Evolutionary conservation across 2,797 vertebrate species (phyloP), one percentile per base, ranked within the genome.

Genomic region (Gymnopithys bicolor): DNA sequence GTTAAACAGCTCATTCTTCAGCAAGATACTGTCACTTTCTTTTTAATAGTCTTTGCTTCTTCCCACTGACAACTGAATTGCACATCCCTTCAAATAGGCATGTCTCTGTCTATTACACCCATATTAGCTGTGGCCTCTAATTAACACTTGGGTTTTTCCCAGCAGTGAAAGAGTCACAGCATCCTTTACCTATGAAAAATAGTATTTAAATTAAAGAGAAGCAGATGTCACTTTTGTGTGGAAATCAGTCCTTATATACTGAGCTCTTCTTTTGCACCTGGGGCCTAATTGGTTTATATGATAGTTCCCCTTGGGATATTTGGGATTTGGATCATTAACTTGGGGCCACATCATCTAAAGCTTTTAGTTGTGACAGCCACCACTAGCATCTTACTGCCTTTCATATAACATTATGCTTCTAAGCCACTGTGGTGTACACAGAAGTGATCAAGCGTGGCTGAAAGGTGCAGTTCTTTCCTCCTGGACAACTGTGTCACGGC

Each of bases 401-500:
- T 82, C 30, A 10, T 45, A 17, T 19, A 66, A 16, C 13, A 14
- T 53, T 52, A 37, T 35, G 43, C 56, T 87, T 79, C 49, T 51
- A 22, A 76, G 55, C 24, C 1, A 0, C 56, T 48, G 21, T 2
- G 2, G 53, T 14, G 5, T 45, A 19, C 19, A 33, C 39, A 41
- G 51, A 82, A 39, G 43, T 48, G 63, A 23, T 68, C 78, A 84
- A 73, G 67, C 63, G 37, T 76, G 55, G 48, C 32, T 89, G 74
- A 66, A 75, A 69, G 41, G 39, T 82, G 49, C 63, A 73, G 30
- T 66, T 78, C 46, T 25, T 28, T 87, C 33, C n/a, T 73, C 48
- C 27, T 63, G 59, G 25, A 71, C 55, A 82, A 69, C 78, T 56
- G 37, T 71, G 39, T 52, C 71, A 58, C 0, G 0, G 21, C 41